Conservation (phyloP, 1,140 invertebrate genomes). For the Diabrotica undecimpunctata region DNA sequence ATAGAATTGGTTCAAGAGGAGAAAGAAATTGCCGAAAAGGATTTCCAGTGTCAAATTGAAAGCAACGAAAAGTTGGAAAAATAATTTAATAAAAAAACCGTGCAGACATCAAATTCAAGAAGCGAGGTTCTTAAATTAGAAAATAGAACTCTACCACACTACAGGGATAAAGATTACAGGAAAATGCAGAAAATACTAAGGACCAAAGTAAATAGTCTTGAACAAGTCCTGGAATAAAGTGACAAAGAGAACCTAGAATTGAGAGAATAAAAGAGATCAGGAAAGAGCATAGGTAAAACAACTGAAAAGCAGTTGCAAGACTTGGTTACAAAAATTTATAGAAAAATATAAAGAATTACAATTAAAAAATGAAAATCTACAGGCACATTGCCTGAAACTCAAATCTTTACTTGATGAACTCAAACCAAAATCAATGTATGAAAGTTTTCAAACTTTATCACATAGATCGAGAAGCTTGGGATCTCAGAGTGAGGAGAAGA, state of each 20-base stretch:
- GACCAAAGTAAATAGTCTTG: conserved; percentile 35
- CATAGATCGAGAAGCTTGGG: conserved; percentile 21
- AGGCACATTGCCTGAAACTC: conserved; percentile 33
- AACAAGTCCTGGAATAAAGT: conserved; percentile 38
- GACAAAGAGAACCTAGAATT: conserved; percentile 36
- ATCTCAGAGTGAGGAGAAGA: conserved; percentile 24
- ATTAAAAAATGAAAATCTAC: conserved; percentile 28
- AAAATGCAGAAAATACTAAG: conserved; percentile 30
- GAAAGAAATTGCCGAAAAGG: conserved; percentile 38
- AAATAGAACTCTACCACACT: conserved; percentile 31
- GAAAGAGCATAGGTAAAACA: conserved; percentile 24
- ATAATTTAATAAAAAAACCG: conserved; percentile 31
- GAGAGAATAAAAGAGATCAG: conserved; percentile 30
- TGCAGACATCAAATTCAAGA: conserved; percentile 31
- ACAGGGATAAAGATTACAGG: conserved; percentile 24
- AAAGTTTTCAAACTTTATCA: conserved; percentile 22
- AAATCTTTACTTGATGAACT: conserved; percentile 35
- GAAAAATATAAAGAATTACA: conserved; percentile 29
- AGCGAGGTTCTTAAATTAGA: conserved; percentile 33
- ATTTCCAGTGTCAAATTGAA: conserved; percentile 34
- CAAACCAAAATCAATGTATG: conserved; percentile 24
- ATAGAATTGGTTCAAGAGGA: conserved; percentile 40
- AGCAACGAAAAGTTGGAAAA: conserved; percentile 36
- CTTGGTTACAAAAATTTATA: conserved; percentile 35
- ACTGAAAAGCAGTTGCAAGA: conserved; percentile 25